A percentile compares a stretch with the other conserved stretches of the same genome.
Conservation (phyloP, 2,797 vertebrate species). For the Lateolabrax maculatus region DNA sequence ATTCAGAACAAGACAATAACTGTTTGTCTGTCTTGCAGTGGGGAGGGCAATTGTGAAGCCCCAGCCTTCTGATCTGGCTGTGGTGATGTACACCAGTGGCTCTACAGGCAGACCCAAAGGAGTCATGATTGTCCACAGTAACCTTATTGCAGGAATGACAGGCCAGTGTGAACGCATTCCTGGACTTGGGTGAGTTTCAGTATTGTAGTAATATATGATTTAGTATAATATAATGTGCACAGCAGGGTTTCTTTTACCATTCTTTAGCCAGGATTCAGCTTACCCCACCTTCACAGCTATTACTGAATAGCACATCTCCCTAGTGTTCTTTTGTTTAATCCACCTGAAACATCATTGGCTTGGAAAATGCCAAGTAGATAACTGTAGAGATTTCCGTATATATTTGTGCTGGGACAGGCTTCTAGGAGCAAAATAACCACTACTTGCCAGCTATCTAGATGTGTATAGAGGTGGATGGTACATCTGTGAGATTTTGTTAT, state of each 20-base stretch:
- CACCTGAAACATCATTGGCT: neutral
- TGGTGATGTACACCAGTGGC: constrained; percentile 99
- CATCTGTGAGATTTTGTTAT: neutral
- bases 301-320: neutral
- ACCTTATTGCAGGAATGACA: constrained; percentile 96
- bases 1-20: neutral
- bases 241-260: neutral
- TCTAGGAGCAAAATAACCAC: neutral
- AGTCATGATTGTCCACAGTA: constrained; percentile 96
- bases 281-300: neutral
- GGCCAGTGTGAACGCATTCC: constrained; percentile 98
- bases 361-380: neutral
- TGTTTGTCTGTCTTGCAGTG: constrained; percentile 78
- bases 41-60: constrained; percentile 86
- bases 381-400: neutral
- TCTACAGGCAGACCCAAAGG: constrained; percentile 97
- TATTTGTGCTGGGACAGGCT: neutral
- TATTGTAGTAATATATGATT: neutral
- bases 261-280: neutral
- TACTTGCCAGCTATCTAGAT: neutral
- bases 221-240: neutral
- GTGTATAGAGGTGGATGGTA: neutral
- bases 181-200: constrained; percentile 92
- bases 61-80: constrained; percentile 90
- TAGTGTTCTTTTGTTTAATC: neutral